Evolutionary conservation across 1,140 invertebrate species (phyloP), one percentile per base, ranked within the genome.

Genomic region (Euura lappo): DNA sequence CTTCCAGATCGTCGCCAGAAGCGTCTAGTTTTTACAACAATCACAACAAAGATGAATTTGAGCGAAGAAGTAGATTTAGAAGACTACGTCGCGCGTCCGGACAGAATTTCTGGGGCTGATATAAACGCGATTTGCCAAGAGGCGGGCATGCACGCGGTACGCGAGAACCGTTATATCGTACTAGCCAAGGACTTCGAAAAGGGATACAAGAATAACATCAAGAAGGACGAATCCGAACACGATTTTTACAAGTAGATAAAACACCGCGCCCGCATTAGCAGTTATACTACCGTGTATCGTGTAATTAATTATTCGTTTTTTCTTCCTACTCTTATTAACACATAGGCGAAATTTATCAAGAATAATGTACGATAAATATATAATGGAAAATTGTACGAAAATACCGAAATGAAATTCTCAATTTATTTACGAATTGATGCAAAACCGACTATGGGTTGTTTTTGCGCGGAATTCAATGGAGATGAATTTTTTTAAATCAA

Each of bases 101-200:
- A 99, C 84, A 95, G 96, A 87, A 99, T 99, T 79, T 99, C 97
- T 73, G 98, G 98, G 68, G 99, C 99, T 68, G 99, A 99, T 84
- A 99, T 99, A 75, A 99, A 99, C 88, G 98, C 98, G 45, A 99
- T 99, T 82, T 99, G 98, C 87, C 99, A 99, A 89, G 98, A 99
- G 89, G 97, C 97, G 69, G 92, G 93, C 76, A 94, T 94, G 93
- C 98, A 99, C 87, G 99, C 99, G 5, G 98, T 99, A 0, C 90
- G 99, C 74, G 98, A 99, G 88, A 99, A 99, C 90, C 93, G 98
- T 69, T 99, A 99, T 85, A 98, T 99, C 78, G 98, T 99, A 6
- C 88, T 99, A 46, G 94, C 97, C 2, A 99, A 99, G 89, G 99
- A 99, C 89, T 99, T 99, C 84, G 98, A 99, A 86, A 99, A 99